phyloP scores from a whole-genome alignment of 2,888 invertebrate species.

The Drosophila parthenogenetica region DNA sequence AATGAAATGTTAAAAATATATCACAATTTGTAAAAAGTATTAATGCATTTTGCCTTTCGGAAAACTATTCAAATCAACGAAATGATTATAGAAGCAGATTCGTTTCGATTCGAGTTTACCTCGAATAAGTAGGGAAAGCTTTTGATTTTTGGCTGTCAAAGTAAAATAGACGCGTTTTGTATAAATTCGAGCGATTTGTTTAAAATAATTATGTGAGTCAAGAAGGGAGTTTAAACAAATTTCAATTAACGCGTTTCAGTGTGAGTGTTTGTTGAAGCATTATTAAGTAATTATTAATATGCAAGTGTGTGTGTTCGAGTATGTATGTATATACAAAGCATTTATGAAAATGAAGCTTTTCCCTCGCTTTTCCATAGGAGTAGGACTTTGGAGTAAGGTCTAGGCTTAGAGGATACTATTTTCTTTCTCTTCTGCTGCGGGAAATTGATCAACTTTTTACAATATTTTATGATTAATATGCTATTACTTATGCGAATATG shows the following conservation, averaged over 20 bases:
- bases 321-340: constrained; percentile 71
- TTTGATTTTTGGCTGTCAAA: constrained; percentile 71
- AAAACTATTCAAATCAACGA: constrained; percentile 52
- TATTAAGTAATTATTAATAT: constrained; percentile 39
- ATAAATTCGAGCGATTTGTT: constrained; percentile 64
- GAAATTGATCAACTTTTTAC: constrained; percentile 64
- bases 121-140: constrained; percentile 31
- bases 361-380: constrained; percentile 4
- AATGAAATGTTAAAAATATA: constrained; percentile 83
- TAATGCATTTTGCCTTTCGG: constrained; percentile 68
- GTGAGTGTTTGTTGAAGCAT: constrained; percentile 45
- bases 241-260: constrained; percentile 41
- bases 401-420: constrained; percentile 41
- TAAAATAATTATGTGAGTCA: constrained; percentile 6
- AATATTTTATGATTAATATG: constrained; percentile 53
- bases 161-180: constrained; percentile 48
- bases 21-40: constrained; percentile 83
- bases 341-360: constrained; percentile 57
- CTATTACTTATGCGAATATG: constrained; percentile 52
- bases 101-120: constrained; percentile 11
- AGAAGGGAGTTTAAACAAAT: constrained; percentile 13
- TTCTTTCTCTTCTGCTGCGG: constrained; percentile 22
- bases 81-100: constrained; percentile 11
- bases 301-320: constrained; percentile 15
- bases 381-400: constrained; percentile 32